Base-by-base conservation (phyloP, 2,113 vertebrate genomes). In the Henicopernis longicauda region DNA sequence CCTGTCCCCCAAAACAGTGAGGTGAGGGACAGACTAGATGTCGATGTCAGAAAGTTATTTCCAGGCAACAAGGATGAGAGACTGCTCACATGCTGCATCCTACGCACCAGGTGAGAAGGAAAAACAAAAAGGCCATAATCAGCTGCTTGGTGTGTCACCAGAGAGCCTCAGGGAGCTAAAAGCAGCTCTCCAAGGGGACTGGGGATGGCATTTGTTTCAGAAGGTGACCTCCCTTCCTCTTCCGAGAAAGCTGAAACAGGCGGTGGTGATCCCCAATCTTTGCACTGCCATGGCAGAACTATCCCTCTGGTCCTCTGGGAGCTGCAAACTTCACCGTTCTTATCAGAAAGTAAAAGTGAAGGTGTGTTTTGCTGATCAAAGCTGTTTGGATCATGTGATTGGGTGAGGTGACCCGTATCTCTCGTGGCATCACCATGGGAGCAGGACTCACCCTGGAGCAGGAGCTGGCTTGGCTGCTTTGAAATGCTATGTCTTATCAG, bases 401-500 rank as follows among this genome's bases (percentile, higher is more conserved):
- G 38, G 8, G 38, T 79, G 74, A 95, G 52, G 73, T 73, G 73
- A 96, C 71, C 63, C 5, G 0, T 47, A 4, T 54, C 74, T 86
- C 34, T 58, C 58, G 9, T 16, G 27, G 78, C 44, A 55, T 82
- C 47, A 29, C 89, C 58, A 82, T 4, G 47, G 73, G 2, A 91
- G 59, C 63, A 77, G 65, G 74, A 91, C 76, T 67, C 57, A 63
- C 82, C 91, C 84, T 26, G 29, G 10, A 71, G 76, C 85, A 65
- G 65, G 21, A 93, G 58, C n/a, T 71, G 57, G 52, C 76, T 49
- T 38, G 66, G 57, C 66, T 72, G 44, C 78, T 95, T 85, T 22
- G 58, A 94, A 94, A 77, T n/a, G 40, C 76, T 70, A 38, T 21
- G 45, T 32, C 61, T 93, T 94, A 97, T 83, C 95, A 82, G 76